Evolutionary conservation across 2,113 vertebrate species (phyloP), one percentile per base, ranked within the genome.

Genomic region (Chaetodon trifascialis): DNA sequence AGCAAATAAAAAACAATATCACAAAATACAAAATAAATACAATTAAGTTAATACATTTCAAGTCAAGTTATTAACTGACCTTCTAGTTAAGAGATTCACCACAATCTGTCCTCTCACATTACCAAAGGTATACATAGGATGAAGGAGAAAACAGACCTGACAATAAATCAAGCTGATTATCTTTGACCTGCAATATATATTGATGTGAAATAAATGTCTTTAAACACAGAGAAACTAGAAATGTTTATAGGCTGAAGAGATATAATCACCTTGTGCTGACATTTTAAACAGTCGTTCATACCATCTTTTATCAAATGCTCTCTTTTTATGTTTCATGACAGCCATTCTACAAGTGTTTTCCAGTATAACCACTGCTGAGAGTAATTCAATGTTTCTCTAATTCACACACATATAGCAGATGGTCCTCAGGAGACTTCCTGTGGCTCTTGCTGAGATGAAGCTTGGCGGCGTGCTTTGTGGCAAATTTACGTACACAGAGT

Each of bases 361-460:
- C 80, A 77, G 86, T 81, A 76, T 38, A 82, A 80, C 75, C 76
- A 80, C 79, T 76, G 88, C 82, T 76, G 3, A 72, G 93, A 81
- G 88, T 65, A 58, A 30, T 76, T 96, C 97, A 98, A 96, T 97
- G 96, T 91, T 98, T 98, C 86, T 98, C 97, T 52, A 97, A 79
- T 92, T 99, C 97, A 0, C 95, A 97, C 89, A 99, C 97, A 10
- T 97, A 99, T 55, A 98, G 95, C 84, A 98, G 96, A 95, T 98
- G 97, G 91, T 98, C 98, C 92, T 99, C 98, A 2, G 98, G 97
- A 77, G 97, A 98, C 88, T 98, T 99, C 80, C 97, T 97, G 0
- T 99, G 97, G 83, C 97, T 98, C 96, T 99, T 99, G 93, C 97
- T 98, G 92, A 98, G 97, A 94, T 99, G 98, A 83, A 99, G 97